phyloP scores from a whole-genome alignment of 2,113 vertebrate species.

The Neogobius melanostomus region DNA sequence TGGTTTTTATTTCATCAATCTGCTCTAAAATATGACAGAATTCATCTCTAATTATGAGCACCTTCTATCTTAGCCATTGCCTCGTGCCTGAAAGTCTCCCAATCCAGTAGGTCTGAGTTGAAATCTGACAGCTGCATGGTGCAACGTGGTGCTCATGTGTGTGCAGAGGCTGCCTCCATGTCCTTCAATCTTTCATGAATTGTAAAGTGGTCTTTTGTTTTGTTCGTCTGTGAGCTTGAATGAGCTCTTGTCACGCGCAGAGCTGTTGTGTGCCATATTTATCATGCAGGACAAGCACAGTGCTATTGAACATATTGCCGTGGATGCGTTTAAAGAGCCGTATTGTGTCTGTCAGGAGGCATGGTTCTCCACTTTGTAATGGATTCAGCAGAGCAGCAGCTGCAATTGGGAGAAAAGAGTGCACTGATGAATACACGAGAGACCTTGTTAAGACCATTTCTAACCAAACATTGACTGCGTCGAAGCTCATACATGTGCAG shows the following conservation, averaged over 20 bases:
- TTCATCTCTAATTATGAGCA: background rate
- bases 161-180: constrained; percentile 14
- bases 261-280: constrained; percentile 26
- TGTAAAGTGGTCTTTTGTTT: constrained; percentile 1
- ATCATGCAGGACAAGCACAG: constrained; percentile 19
- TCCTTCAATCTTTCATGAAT: background rate
- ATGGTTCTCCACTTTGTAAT: constrained; percentile 10
- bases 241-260: constrained; percentile 16
- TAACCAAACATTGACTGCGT: background rate
- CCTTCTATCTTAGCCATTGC: background rate
- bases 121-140: background rate
- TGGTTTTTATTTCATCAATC: background rate
- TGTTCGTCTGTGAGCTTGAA: constrained; percentile 20
- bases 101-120: background rate
- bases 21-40: background rate
- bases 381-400: constrained; percentile 24
- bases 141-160: background rate
- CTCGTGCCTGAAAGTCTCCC: background rate
- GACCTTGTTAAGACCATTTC: constrained; percentile 4
- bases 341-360: constrained; percentile 1
- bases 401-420: constrained; percentile 7
- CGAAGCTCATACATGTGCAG: background rate
- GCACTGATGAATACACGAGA: constrained; percentile 9
- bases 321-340: constrained; percentile 11
- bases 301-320: constrained; percentile 6